phyloP scores from a whole-genome alignment of 1,140 invertebrate genomes.

The Neodiprion fabricii region DNA sequence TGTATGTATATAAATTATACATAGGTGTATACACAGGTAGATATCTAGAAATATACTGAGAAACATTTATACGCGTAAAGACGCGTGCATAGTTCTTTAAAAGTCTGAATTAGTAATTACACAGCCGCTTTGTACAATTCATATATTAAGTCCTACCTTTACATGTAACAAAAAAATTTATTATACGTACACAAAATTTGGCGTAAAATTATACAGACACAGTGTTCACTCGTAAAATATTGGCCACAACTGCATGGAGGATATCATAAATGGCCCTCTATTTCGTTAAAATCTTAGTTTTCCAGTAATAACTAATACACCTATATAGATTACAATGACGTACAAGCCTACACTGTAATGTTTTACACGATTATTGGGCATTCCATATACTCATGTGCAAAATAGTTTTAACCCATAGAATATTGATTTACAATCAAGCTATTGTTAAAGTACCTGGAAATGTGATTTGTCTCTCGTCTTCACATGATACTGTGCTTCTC shows the following conservation, averaged over 20 bases:
- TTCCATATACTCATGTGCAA: background rate
- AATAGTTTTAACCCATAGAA: background rate
- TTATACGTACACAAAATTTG: too few species aligned
- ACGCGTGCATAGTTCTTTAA: background rate
- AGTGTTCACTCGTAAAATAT: background rate
- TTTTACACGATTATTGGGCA: background rate
- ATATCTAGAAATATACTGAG: background rate
- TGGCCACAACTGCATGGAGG: background rate
- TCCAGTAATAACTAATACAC: background rate
- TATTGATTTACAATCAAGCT: background rate
- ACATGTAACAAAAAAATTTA: background rate
- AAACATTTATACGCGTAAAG: background rate
- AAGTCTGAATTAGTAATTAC: constrained; percentile 6
- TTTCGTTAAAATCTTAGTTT: background rate
- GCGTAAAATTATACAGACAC: background rate
- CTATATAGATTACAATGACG: background rate
- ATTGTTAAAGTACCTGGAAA: background rate
- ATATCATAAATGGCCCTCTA: background rate
- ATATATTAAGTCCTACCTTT: background rate
- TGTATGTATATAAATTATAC: background rate
- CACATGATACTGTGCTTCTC: background rate
- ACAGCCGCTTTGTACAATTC: background rate
- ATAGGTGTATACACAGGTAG: too few species aligned
- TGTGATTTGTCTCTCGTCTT: background rate
- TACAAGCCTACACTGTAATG: background rate